Evolutionary conservation across 2,113 vertebrate genomes (phyloP), one percentile per base, ranked within the genome.

Genomic region (Ploceus nigricollis): DNA sequence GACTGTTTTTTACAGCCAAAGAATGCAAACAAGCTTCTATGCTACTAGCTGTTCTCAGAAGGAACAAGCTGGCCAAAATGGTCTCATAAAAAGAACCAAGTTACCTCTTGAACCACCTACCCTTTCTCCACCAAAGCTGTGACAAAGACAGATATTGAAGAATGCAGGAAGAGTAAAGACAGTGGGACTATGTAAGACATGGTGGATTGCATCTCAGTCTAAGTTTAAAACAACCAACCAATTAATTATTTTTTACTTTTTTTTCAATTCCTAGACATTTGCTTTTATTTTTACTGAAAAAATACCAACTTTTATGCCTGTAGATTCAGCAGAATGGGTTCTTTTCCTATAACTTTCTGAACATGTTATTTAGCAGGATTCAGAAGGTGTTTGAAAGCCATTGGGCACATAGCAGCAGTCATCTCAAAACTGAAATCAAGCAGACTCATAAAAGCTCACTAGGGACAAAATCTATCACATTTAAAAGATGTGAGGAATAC

Each of bases 371-470:
- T 19, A 83, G 15, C 33, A 89, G 28, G 42, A 91, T 50, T 63
- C n/a, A 54, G 11, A 28, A 87, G 33, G 42, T 78, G 42, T 50
- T 90, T 61, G 76, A 89, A 83, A 77, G 25, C n/a, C 3, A 3
- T 6, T 28, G 28, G 2, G 3, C 56, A 78, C 10, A 22, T 0
- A 56, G 24, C 1, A 5, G n/a, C 9, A 78, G 42, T 17, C 9
- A 31, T 37, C 91, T 63, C 58, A 93, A 73, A 87, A 57, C 0
- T 19, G 14, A 39, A 86, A 83, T 53, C 7, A 42, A 24, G 8
- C 10, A 68, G 1, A 5, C 20, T 78, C 77, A 63, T 39, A 66
- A 86, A 87, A 78, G 19, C 30, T 63, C 24, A 63, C 28, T 17
- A 11, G 15, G 24, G 7, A 10, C 42, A 87, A 73, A 70, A 60